Evolutionary conservation across 2,888 invertebrate species (phyloP).

Genomic region (Dryadula phaetusa): DNA sequence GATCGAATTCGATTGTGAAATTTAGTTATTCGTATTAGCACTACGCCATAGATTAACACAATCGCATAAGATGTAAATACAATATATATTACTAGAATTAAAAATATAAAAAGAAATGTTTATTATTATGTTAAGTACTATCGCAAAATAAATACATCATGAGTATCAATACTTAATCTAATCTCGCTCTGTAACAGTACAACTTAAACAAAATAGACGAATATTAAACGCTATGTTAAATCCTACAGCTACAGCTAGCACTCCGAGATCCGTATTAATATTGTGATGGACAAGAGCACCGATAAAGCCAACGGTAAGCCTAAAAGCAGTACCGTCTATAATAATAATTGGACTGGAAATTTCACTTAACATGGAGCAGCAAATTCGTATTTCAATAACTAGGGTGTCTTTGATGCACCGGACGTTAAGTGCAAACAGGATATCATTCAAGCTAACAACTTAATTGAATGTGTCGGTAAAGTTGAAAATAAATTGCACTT

Average conservation of each 20-base stretch:
- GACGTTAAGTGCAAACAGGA: constrained; percentile 30
- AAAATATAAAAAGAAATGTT: too few relatives aligned
- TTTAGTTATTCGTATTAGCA: too few relatives aligned
- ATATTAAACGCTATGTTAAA: neutral
- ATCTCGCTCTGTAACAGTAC: neutral
- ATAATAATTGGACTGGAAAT: constrained; percentile 20
- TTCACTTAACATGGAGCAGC: constrained; percentile 15
- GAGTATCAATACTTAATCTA: too few relatives aligned
- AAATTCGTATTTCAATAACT: constrained; percentile 28
- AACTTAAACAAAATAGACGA: neutral
- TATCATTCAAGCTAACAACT: constrained; percentile 26
- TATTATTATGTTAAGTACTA: too few relatives aligned
- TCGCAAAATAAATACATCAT: neutral
- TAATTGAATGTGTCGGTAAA: constrained; percentile 27
- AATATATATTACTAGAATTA: neutral
- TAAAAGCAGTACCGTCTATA: constrained; percentile 17
- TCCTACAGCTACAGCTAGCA: neutral
- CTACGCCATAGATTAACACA: neutral
- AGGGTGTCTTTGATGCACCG: constrained; percentile 23
- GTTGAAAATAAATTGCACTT: constrained; percentile 18
- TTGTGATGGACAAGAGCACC: constrained; percentile 9
- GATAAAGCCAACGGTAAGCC: constrained; percentile 1
- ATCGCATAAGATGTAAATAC: neutral
- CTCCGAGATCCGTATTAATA: neutral
- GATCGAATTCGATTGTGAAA: too few relatives aligned